Evolutionary conservation across 2,888 invertebrate species (phyloP).

Genomic region (Hylaea fasciaria): DNA sequence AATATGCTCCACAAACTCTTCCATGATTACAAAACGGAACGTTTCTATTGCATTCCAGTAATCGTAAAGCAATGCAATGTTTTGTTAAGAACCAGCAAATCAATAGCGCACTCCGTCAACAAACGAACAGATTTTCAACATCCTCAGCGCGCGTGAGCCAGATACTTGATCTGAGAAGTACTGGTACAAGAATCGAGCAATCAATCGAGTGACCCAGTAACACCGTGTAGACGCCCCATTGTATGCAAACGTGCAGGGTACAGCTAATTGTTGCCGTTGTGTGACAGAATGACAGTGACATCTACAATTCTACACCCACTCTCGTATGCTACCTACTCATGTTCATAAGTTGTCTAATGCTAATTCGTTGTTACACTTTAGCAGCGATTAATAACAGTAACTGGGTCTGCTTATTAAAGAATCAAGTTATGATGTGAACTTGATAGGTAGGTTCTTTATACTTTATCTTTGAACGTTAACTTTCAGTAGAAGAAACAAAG

Average conservation of each 20-base stretch:
- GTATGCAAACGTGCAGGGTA: constrained; percentile 66
- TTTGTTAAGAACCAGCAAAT: constrained; percentile 2
- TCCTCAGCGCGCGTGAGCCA: constrained; percentile 37
- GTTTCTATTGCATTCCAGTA: constrained; percentile 12
- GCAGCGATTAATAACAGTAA: constrained; percentile 11
- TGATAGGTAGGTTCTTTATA: background rate
- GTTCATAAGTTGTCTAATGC: constrained; percentile 24
- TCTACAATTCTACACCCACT: constrained; percentile 49
- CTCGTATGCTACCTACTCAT: constrained; percentile 31
- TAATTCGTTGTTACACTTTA: constrained; percentile 25
- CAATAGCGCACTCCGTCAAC: constrained; percentile 16
- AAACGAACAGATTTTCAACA: constrained; percentile 32
- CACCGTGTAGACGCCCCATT: constrained; percentile 59
- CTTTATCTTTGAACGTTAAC: no score
- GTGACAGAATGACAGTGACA: constrained; percentile 46
- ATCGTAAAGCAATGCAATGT: constrained; percentile 12
- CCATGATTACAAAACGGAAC: constrained; percentile 3
- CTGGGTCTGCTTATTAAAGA: background rate
- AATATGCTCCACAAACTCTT: no score
- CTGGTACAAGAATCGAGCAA: constrained; percentile 46
- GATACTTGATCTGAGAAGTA: constrained; percentile 34
- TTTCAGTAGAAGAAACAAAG: no score
- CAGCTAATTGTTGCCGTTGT: constrained; percentile 59
- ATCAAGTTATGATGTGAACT: background rate
- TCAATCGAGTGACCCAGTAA: constrained; percentile 66